Base-by-base conservation (phyloP, 1,140 invertebrate species). In the Zelostemma sp. region DNA sequence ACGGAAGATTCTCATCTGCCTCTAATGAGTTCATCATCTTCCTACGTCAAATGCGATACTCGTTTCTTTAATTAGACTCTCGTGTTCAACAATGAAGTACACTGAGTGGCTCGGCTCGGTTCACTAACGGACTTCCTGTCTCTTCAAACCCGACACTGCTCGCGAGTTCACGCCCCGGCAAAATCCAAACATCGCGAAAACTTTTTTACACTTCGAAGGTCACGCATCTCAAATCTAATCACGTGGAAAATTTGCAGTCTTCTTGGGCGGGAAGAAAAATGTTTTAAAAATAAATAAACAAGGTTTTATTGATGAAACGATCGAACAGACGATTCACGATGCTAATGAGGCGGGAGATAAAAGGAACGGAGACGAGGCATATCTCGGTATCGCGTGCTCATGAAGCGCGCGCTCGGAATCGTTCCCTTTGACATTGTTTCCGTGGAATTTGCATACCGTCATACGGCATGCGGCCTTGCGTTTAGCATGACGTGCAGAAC, bases 381-480 rank as follows among this genome's bases (percentile, higher is more conserved):
- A n/a, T n/a, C n/a, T 28, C 8, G 25, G 25, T 28, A 28, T 28
- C 25, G 25, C 25, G 8, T 28, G 25, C 25, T 28, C 25, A 28
- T 28, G 25, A 8, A 28, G 8, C 25, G 25, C 48, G n/a, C 54
- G 35, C 57, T 38, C 17, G 19, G 40, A 57, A 51, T 40, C 25
- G 16, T 12, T 16, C 48, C 43, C 58, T 68, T 61, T 59, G 38
- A 50, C 55, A 64, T 64, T 28, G 41, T 64, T 49, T 41, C 25
- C 33, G 6, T 50, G 56, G 56, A 65, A 77, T 77, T 75, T 77
- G 73, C 73, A 74, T 77, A 74, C 49, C 59, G 62, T 53, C 73
- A 75, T 70, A 75, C 73, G 75, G 75, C 61, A 67, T 73, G 71
- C 73, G 73, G 65, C 66, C 66, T 69, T 72, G 69, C 64, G 63